A percentile compares a stretch with the other conserved stretches of the same genome.
These are phyloP conservation scores for Pachycephala philippinensis DNA, from an alignment of 2,113 vertebrate species.

Conservation along the genomic window DNA sequence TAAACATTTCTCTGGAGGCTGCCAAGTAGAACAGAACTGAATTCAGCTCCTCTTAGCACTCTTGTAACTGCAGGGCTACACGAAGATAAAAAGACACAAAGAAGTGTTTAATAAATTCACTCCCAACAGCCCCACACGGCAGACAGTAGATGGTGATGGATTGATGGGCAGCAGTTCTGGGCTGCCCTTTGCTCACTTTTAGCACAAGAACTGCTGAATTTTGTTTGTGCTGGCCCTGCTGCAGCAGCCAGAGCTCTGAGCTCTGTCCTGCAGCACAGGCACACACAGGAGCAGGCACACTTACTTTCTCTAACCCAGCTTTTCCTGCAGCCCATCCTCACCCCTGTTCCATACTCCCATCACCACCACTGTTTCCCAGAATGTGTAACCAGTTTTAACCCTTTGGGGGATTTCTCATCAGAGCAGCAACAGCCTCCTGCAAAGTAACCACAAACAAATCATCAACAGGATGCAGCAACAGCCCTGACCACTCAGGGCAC, in stretches of 20 bases:
- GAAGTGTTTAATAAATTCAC: not conserved
- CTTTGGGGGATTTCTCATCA: not conserved
- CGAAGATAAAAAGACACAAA: not conserved
- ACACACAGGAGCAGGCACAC: not conserved
- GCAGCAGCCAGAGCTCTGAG: fast-evolving
- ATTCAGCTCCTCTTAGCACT: not conserved
- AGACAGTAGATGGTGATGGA: not conserved
- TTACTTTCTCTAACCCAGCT: no score
- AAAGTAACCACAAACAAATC: not conserved
- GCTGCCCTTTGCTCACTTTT: not conserved
- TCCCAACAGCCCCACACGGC: not conserved
- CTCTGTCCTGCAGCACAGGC: not conserved
- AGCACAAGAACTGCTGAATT: not conserved
- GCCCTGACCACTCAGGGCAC: not conserved
- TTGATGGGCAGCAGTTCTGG: not conserved
- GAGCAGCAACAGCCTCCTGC: not conserved
- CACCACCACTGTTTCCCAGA: not conserved
- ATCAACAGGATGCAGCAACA: fast-evolving
- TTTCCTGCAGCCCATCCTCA: not conserved
- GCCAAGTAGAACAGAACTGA: slow-evolving; percentile 9
- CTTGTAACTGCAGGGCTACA: not conserved
- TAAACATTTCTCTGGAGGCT: slow-evolving; percentile 1
- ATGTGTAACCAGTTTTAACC: not conserved
- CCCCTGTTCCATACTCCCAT: not conserved
- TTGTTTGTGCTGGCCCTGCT: not conserved